Evolutionary conservation across 1,140 invertebrate species (phyloP), one percentile per base, ranked within the genome.

Genomic region (Mactra quadrangularis): DNA sequence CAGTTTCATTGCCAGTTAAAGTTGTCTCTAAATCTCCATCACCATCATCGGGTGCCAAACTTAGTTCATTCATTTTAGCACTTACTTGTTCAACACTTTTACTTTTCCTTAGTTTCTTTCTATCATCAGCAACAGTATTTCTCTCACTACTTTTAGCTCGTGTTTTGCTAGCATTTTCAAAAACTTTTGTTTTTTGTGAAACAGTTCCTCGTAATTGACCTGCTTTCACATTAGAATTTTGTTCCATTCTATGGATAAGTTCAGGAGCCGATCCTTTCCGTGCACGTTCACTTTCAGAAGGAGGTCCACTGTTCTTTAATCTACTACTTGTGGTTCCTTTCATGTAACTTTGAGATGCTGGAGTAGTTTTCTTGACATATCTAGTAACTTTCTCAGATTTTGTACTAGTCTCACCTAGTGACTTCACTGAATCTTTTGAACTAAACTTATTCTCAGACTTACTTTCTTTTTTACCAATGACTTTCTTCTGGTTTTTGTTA

Each of bases 301-400:
- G 27, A 27, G 38, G 38, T 11, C 22, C 22, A 33, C 33, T 47
- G n/a, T 47, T 79, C 29, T 82, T 82, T 25, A 74, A 31, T 55
- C 60, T 50, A 66, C 55, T 82, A 22, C 79, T 82, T 25, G 79
- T 60, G 60, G 79, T 82, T 9, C 79, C 71, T 74, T 75, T 82
- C 79, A 82, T 75, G 33, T 82, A 81, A n/a, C 77, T 60, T 31
- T 52, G 47, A 41, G 38, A 41, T 22, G 64, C n/a, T 1, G n/a
- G 29, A 33, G 13, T 25, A 2, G 22, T 33, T 29, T 47, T 33
- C 33, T 70, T 81, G 17, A 66, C 71, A 15, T 60, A 50, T 33
- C 74, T 60, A 31, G 59, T 62, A 33, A 57, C 41, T 64, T 17
- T 47, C 25, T 76, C 74, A 45, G 74, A 76, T 55, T 76, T 76